Evolutionary conservation across 1,140 invertebrate species (phyloP).

Genomic region (Dryas iulia): DNA sequence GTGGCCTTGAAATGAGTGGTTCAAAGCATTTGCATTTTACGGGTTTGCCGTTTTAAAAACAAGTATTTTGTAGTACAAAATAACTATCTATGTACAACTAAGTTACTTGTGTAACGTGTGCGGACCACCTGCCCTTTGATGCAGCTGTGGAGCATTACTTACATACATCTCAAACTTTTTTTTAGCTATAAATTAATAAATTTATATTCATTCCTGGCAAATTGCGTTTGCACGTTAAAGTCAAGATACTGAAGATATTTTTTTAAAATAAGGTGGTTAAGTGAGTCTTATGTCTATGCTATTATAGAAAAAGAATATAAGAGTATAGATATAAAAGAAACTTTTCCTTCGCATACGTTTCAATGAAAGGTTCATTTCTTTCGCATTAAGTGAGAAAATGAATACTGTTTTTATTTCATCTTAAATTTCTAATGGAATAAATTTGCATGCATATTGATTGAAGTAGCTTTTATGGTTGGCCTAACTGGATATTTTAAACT

Average conservation of each 20-base stretch:
- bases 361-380: background rate
- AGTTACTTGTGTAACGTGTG: background rate
- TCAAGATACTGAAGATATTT: too few species aligned
- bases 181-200: conserved; percentile 4
- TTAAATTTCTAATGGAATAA: background rate
- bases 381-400: background rate
- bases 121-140: background rate
- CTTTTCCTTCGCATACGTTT: background rate
- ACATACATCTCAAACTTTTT: conserved; percentile 5
- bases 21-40: conserved; percentile 46
- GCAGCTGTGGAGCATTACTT: conserved; percentile 9
- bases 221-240: background rate
- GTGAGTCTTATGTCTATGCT: background rate
- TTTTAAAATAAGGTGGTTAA: background rate
- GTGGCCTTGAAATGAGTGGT: conserved; percentile 53
- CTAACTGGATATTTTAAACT: too few species aligned
- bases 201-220: background rate
- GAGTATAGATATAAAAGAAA: background rate
- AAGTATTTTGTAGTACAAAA: background rate
- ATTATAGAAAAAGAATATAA: background rate
- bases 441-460: background rate
- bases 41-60: conserved; percentile 33
- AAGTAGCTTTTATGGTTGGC: too few species aligned
- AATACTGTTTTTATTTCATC: background rate
- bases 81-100: background rate